Base-by-base conservation (phyloP, 2,797 vertebrate species). In the Crypturellus tataupa region DNA sequence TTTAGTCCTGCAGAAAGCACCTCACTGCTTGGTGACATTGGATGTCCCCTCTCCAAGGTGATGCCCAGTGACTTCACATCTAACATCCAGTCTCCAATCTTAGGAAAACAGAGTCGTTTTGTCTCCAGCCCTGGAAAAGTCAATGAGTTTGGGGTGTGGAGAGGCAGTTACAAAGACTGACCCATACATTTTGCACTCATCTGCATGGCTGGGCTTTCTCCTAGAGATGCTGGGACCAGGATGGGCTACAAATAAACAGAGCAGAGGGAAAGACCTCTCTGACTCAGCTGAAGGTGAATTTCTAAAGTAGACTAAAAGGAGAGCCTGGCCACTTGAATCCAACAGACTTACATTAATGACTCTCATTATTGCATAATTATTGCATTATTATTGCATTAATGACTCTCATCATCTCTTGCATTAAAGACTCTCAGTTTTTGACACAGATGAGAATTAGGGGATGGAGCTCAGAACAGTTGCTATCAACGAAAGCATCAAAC, bases 41-140 rank as follows among this genome's bases (percentile, higher is more conserved):
- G 80, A 55, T 5, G 18, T 5, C 11, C 9, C 33, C 39, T 37
- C 58, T 53, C 60, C 65, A 65, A 29, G 33, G 1, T 0, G 3
- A 55, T 42, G n/a, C 44, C 60, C 7, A 8, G 7, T 10, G 16
- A 68, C 65, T 63, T 56, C 21, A 18, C 44, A 35, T 12, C 47
- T 3, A 42, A 80, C 33, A 12, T 39, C 65, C 47, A 67, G 2
- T 62, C 3, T 33, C n/a, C 13, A 69, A 37, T 11, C 11, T 12
- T 8, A 6, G 8, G 1, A 6, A 37, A 84, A 23, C 1, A 0
- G n/a, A 72, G 12, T 29, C 51, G 25, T 69, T 81, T 37, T 21
- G 12, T 27, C 64, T 7, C 6, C 10, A 78, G 55, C 2, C 15
- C 40, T 5, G 16, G 63, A 37, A 29, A 40, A 79, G 68, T 6